Conservation (phyloP, 1,140 invertebrate species). For the Magallana ariakensis region DNA sequence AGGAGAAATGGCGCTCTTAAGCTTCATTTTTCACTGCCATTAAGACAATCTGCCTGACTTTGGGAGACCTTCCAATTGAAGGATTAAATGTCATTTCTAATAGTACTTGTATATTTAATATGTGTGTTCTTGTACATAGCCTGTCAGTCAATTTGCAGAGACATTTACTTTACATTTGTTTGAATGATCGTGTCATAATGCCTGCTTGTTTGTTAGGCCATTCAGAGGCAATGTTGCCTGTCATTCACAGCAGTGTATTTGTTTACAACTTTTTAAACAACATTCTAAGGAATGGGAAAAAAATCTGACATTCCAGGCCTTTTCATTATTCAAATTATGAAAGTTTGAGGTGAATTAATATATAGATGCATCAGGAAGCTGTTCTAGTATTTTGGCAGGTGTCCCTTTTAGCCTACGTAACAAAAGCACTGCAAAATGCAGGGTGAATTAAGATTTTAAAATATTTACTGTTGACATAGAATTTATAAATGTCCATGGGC, state of each 20-base stretch:
- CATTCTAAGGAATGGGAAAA: not conserved
- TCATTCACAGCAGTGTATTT: not conserved
- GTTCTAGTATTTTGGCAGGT: not conserved
- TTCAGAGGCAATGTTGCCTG: slow-evolving; percentile 1
- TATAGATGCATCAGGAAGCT: not conserved
- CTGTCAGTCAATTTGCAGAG: not conserved
- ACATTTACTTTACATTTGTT: not conserved
- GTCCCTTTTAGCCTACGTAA: not conserved
- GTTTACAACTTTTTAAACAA: slow-evolving; percentile 13
- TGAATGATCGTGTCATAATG: slow-evolving; percentile 11
- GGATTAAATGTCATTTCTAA: slow-evolving; percentile 37
- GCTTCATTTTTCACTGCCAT: slow-evolving; percentile 33
- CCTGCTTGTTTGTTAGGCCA: slow-evolving; percentile 10
- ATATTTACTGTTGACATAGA: not conserved
- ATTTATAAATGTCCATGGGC: not conserved
- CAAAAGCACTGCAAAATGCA: not conserved
- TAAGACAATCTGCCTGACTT: slow-evolving; percentile 8
- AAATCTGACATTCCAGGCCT: not conserved
- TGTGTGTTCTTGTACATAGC: not conserved
- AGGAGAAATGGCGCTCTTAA: not conserved
- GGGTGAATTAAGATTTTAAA: not conserved
- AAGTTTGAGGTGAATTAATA: not conserved
- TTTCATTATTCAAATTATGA: not conserved
- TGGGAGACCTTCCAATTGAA: slow-evolving; percentile 17
- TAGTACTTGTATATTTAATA: slow-evolving; percentile 14